phyloP scores from a whole-genome alignment of 2,888 invertebrate species.

The Corythucha ciliata region DNA sequence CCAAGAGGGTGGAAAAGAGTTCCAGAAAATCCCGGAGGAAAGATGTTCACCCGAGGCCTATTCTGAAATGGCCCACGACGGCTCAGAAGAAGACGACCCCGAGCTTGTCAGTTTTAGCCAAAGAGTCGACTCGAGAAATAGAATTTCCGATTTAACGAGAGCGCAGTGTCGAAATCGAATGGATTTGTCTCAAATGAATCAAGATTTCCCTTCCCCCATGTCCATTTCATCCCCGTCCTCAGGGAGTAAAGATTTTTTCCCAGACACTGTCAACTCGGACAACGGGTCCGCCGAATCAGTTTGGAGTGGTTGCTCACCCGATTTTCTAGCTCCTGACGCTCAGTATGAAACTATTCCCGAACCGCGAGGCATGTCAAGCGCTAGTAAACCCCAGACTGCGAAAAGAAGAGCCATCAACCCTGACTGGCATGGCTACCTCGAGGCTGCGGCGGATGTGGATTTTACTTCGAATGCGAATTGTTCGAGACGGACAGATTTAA shows the following conservation, averaged over 20 bases:
- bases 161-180: conserved; percentile 25
- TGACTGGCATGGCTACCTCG: conserved; percentile 21
- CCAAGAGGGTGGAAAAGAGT: conserved; percentile 22
- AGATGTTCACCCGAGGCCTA: conserved; percentile 30
- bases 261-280: conserved; percentile 28
- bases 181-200: conserved; percentile 25
- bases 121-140: conserved; percentile 20
- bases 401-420: conserved; percentile 18
- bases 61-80: conserved; percentile 30
- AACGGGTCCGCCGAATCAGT: conserved; percentile 31
- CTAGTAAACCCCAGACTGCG: conserved; percentile 3
- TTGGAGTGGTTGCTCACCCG: conserved; percentile 31
- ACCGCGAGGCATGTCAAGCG: conserved; percentile 21
- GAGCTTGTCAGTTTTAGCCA: conserved; percentile 32
- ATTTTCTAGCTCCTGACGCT: conserved; percentile 35
- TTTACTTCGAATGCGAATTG: conserved; percentile 18
- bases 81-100: conserved; percentile 33
- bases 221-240: conserved; percentile 31
- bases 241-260: conserved; percentile 28
- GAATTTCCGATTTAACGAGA: conserved; percentile 21
- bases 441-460: conserved; percentile 7
- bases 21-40: conserved; percentile 30
- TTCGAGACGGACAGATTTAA: conserved; percentile 8
- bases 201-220: conserved; percentile 31
- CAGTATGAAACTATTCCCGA: conserved; percentile 34